phyloP scores from a whole-genome alignment of 2,113 vertebrate genomes.

The Butorides virescens region DNA sequence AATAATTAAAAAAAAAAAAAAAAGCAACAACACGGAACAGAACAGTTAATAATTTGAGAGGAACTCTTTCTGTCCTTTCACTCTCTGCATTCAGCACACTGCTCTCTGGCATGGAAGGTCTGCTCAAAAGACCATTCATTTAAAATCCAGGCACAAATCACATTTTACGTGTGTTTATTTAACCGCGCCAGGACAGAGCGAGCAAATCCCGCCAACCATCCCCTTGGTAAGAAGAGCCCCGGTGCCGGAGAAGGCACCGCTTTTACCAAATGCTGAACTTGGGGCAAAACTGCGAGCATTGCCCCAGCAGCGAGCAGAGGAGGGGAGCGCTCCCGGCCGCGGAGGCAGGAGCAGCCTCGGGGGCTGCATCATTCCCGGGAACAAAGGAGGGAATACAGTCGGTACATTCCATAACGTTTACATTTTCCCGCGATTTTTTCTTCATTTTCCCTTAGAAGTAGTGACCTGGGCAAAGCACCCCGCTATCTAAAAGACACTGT shows the following conservation, averaged over 20 bases:
- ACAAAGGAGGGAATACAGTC: constrained; percentile 78
- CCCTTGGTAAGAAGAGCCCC: neutral
- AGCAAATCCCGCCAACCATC: constrained; percentile 23
- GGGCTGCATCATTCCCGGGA: constrained; percentile 39
- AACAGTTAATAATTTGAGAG: constrained; percentile 9
- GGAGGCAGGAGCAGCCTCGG: constrained; percentile 41
- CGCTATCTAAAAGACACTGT: constrained; percentile 79
- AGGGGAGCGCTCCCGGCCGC: neutral
- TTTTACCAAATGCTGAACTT: constrained; percentile 30
- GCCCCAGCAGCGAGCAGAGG: neutral
- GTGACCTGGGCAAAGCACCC: constrained; percentile 84
- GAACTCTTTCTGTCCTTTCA: constrained; percentile 25
- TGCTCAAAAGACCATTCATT: constrained; percentile 55
- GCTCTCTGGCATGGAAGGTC: neutral
- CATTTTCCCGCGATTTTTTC: constrained; percentile 76
- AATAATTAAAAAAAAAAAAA: too few relatives aligned
- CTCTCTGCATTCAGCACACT: neutral
- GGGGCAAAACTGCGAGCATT: neutral
- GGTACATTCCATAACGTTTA: constrained; percentile 79
- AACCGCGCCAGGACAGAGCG: neutral
- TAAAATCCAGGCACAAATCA: constrained; percentile 46
- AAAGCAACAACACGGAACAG: neutral
- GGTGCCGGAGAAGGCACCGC: neutral
- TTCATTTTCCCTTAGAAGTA: constrained; percentile 77
- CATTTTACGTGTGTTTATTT: constrained; percentile 50